phyloP scores from a whole-genome alignment of 2,888 invertebrate genomes.

The Teleiodes luculella region DNA sequence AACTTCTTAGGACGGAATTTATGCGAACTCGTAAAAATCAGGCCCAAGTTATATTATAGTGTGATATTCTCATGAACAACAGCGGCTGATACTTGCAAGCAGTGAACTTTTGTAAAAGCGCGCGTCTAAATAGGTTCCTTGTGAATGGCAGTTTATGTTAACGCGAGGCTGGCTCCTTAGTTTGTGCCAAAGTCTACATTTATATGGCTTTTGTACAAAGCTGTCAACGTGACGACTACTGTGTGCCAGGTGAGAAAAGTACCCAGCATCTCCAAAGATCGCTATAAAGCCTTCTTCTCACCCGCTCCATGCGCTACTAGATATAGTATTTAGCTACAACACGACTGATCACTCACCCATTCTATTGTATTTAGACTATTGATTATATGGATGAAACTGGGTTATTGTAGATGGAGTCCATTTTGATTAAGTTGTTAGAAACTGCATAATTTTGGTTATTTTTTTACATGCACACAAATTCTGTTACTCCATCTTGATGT shows the following conservation, averaged over 20 bases:
- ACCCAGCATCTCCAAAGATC: background rate
- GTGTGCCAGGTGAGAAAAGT: constrained; percentile 27
- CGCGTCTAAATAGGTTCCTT: constrained; percentile 24
- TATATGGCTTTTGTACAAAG: constrained; percentile 65
- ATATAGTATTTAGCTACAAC: too few species aligned
- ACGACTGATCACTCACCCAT: constrained; percentile 51
- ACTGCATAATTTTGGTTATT: constrained; percentile 34
- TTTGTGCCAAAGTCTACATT: constrained; percentile 28
- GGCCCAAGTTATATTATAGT: background rate
- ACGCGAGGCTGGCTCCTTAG: constrained; percentile 48
- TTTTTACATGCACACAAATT: constrained; percentile 38
- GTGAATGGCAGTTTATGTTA: constrained; percentile 50
- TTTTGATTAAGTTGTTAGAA: constrained; percentile 28
- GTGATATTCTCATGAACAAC: too few species aligned
- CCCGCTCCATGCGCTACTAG: background rate
- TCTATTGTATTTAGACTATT: constrained; percentile 30
- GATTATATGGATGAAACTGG: background rate
- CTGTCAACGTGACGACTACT: constrained; percentile 43
- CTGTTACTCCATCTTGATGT: constrained; percentile 49
- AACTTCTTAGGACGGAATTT: too few species aligned
- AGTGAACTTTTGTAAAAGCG: constrained; percentile 59
- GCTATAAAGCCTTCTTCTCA: background rate
- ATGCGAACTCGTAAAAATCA: background rate
- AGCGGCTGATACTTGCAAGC: constrained; percentile 24
- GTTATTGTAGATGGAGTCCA: constrained; percentile 15